phyloP scores from a whole-genome alignment of 2,888 invertebrate genomes.

The Loripinus fragilis region DNA sequence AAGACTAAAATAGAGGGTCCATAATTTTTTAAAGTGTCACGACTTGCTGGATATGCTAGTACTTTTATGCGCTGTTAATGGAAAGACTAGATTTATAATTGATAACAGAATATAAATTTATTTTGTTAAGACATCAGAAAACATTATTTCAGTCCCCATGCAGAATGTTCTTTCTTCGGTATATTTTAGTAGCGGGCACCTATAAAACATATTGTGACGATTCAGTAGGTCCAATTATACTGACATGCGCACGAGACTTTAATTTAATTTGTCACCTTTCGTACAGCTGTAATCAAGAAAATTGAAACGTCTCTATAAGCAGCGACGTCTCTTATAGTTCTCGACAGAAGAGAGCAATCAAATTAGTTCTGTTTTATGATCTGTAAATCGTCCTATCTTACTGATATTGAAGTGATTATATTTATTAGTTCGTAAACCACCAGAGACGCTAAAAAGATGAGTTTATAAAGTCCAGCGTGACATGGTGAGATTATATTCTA shows the following conservation, averaged over 20 bases:
- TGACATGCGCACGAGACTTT: constrained; percentile 17
- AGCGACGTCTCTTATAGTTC: constrained; percentile 7
- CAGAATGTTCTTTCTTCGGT: no score
- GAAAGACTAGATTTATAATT: no score
- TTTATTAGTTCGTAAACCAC: constrained; percentile 44
- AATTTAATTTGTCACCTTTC: constrained; percentile 20
- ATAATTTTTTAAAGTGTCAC: no score
- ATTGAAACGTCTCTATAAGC: constrained; percentile 7
- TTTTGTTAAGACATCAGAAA: no score
- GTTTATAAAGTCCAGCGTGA: constrained; percentile 25
- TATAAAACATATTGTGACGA: constrained; percentile 7
- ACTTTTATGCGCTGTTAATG: no score
- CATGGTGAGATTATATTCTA: constrained; percentile 10
- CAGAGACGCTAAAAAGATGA: constrained; percentile 43
- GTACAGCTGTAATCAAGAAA: constrained; percentile 3
- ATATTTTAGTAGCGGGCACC: not conserved
- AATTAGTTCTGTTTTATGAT: constrained; percentile 34
- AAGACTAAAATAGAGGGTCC: no score
- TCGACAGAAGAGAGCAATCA: constrained; percentile 40
- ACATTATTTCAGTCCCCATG: no score
- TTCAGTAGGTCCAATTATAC: constrained; percentile 12
- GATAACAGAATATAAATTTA: no score
- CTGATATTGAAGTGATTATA: constrained; percentile 55
- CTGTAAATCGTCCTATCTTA: constrained; percentile 41
- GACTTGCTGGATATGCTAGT: no score